A percentile compares a stretch with the other conserved stretches of the same genome.
Conservation (phyloP, 64 coral and sea anemone species). For the Hydrozoanthus tunicans region DNA sequence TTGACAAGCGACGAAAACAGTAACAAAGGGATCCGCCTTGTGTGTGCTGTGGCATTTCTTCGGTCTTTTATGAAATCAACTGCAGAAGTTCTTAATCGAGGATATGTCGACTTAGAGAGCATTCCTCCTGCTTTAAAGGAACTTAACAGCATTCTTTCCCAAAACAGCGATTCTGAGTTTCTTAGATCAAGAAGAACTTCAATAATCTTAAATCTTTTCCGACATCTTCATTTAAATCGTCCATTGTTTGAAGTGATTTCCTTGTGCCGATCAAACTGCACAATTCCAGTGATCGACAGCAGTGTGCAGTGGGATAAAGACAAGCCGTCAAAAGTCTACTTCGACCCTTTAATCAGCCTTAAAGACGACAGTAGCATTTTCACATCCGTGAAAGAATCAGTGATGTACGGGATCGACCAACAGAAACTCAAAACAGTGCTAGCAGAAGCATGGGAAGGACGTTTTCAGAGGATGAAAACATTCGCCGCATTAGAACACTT, state of each 20-base stretch:
- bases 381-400: not conserved
- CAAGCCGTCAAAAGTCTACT: slow-evolving; percentile 21
- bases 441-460: slow-evolving; percentile 5
- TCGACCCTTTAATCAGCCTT: slow-evolving; percentile 15
- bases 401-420: not conserved
- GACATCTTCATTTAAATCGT: not conserved
- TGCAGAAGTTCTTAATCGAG: not conserved
- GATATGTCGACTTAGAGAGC: not conserved
- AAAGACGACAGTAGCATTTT: slow-evolving; percentile 14
- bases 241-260: not conserved
- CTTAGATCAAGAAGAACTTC: not conserved
- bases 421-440: not conserved
- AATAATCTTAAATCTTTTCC: slow-evolving; percentile 27
- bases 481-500: slow-evolving; percentile 23
- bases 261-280: not conserved
- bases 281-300: not conserved
- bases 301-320: not conserved
- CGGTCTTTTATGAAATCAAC: slow-evolving; percentile 24
- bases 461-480: not conserved
- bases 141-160: not conserved
- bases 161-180: not conserved
- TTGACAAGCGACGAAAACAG: slow-evolving; percentile 9
- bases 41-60: slow-evolving; percentile 42
- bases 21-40: not conserved
- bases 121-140: not conserved